Evolutionary conservation across 2,113 vertebrate species (phyloP), one percentile per base, ranked within the genome.

Genomic region (Cariama cristata): DNA sequence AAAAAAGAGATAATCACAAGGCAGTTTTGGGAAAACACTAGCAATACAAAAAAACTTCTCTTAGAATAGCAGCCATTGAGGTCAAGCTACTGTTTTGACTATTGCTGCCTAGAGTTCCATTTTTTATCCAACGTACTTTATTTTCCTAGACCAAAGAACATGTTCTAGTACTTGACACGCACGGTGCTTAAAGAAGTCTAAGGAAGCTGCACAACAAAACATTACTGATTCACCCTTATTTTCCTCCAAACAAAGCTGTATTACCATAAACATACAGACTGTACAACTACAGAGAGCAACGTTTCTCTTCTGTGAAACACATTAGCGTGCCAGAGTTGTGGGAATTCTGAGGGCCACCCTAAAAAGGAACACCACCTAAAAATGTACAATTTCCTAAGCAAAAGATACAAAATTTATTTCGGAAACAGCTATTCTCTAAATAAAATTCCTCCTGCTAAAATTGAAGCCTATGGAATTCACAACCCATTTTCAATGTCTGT

Each of bases 251-350:
- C 30, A 38, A 35, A 91, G 47, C 28, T 74, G 8, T 59, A 59
- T 28, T 45, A 45, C 14, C 44, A 77, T 50, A 77, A 80, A 76
- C 49, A 66, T 10, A 69, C 50, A 69, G 26, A 74, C 30, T 32
- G 8, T 30, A 50, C 28, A 84, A 58, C 38, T 58, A 64, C 20
- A 55, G 22, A 91, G 6, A 62, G 15, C 38, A 93, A 49, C 8
- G 27, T 9, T 47, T 27, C 72, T 68, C 42, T 67, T n/a, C 21
- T 4, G 3, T 17, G 42, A 63, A 28, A 82, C 44, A 28, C 20
- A 55, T 7, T 15, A 67, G 10, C 0, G 4, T 3, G 59, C 13
- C 33, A 77, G 0, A 1, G 63, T 4, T 18, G 18, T 1, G 75
- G 18, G 28, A 93, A 81, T 42, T 62, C 35, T 44, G 27, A 35